phyloP scores from a whole-genome alignment of 2,888 invertebrate species.

The Elaeidobius kamerunicus region DNA sequence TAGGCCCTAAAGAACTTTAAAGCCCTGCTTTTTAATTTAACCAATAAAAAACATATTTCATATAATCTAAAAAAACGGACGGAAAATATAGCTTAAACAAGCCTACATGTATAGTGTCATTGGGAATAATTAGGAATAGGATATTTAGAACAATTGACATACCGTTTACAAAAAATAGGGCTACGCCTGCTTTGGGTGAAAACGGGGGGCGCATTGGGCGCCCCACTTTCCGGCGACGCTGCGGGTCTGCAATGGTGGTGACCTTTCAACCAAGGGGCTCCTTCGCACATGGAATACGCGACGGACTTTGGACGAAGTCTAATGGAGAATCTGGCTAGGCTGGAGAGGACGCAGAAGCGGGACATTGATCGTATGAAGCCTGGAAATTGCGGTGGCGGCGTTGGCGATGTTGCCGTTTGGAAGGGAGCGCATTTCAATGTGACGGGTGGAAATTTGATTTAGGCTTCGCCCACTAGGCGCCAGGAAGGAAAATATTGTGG shows the following conservation, averaged over 20 bases:
- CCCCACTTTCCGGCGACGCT: conserved; percentile 25
- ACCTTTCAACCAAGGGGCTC: conserved; percentile 16
- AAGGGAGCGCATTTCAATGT: not conserved
- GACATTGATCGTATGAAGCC: conserved; percentile 24
- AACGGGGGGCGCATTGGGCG: conserved; percentile 32
- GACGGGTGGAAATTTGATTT: not conserved
- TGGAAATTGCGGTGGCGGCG: conserved; percentile 12
- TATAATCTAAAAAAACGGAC: too few relatives aligned
- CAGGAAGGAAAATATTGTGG: too few relatives aligned
- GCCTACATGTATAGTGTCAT: too few relatives aligned
- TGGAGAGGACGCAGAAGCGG: conserved; percentile 17
- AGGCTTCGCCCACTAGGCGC: too few relatives aligned
- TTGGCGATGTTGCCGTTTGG: conserved; percentile 2
- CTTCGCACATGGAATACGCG: conserved; percentile 26
- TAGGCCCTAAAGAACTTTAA: too few relatives aligned
- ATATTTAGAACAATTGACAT: conserved; percentile 10
- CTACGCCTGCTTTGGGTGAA: conserved; percentile 17
- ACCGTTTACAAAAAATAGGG: conserved; percentile 28
- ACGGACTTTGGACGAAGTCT: conserved; percentile 12
- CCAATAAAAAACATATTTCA: too few relatives aligned
- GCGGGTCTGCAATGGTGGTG: conserved; percentile 31
- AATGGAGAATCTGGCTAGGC: conserved; percentile 12
- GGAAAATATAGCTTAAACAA: too few relatives aligned
- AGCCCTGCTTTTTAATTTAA: too few relatives aligned
- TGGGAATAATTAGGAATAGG: too few relatives aligned